phyloP scores from a whole-genome alignment of 2,113 vertebrate species.

The Cricetomys ansorgei region DNA sequence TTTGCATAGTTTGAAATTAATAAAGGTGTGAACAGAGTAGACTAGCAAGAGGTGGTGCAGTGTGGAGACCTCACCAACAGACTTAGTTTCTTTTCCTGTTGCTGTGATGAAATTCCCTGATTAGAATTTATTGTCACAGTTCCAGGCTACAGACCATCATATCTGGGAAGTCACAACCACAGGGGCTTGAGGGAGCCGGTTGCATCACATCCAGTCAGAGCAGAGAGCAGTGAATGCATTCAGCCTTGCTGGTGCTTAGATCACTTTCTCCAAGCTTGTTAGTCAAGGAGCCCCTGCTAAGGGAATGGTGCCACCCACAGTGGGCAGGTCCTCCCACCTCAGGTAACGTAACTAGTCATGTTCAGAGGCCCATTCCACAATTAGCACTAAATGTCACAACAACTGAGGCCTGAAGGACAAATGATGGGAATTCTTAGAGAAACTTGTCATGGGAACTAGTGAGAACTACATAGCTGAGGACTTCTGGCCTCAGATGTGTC shows the following conservation, averaged over 20 bases:
- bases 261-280: neutral
- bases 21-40: neutral
- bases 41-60: neutral
- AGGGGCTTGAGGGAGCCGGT: neutral
- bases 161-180: too few relatives aligned
- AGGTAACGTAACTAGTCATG: neutral
- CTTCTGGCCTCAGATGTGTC: neutral
- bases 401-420: neutral
- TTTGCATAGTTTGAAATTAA: neutral
- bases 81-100: too few relatives aligned
- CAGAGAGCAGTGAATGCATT: neutral
- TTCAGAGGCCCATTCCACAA: too few relatives aligned
- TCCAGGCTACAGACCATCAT: too few relatives aligned
- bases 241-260: neutral
- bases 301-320: neutral
- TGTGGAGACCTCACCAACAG: neutral
- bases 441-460: neutral
- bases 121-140: neutral
- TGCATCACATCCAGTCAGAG: neutral
- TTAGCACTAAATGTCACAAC: neutral
- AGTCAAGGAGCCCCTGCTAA: neutral
- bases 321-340: neutral
- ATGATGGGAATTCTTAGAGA: neutral
- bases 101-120: too few relatives aligned
- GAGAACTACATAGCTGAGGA: neutral